These are phyloP conservation scores for Limnephilus auricula DNA, from an alignment of 2,888 invertebrate genomes.

Conservation along the genomic window DNA sequence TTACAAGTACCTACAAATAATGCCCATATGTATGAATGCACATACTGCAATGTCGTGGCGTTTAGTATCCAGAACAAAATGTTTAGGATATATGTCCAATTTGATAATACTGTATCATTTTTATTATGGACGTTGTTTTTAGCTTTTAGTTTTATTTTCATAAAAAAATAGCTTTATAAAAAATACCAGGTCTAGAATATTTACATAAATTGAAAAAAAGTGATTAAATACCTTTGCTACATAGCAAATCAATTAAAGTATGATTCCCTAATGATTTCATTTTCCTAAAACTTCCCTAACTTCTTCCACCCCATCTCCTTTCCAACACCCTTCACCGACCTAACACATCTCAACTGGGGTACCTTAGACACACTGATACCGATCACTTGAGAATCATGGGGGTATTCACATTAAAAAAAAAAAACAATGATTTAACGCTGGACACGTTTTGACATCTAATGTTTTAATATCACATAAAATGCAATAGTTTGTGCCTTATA, in stretches of 20 bases:
- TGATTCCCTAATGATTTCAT: neutral
- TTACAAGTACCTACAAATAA: too few relatives aligned
- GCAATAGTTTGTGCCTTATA: neutral
- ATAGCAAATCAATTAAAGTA: neutral
- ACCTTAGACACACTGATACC: too few relatives aligned
- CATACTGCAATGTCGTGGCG: neutral
- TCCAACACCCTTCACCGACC: too few relatives aligned
- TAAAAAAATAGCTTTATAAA: neutral
- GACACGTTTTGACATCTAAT: too few relatives aligned
- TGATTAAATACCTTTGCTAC: neutral
- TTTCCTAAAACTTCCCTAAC: too few relatives aligned
- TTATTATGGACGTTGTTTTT: neutral
- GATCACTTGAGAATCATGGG: too few relatives aligned
- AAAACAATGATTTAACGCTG: too few relatives aligned
- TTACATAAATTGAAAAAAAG: neutral
- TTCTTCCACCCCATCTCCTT: too few relatives aligned
- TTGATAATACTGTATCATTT: neutral
- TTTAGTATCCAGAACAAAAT: neutral
- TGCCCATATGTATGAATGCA: too few relatives aligned
- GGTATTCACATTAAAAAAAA: too few relatives aligned
- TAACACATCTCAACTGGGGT: too few relatives aligned
- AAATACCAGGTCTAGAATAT: neutral
- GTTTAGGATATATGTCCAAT: neutral
- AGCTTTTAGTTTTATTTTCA: neutral
- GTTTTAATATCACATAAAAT: too few relatives aligned